Base-by-base conservation (phyloP, 2,888 invertebrate species). In the Malthinus flaveolus region DNA sequence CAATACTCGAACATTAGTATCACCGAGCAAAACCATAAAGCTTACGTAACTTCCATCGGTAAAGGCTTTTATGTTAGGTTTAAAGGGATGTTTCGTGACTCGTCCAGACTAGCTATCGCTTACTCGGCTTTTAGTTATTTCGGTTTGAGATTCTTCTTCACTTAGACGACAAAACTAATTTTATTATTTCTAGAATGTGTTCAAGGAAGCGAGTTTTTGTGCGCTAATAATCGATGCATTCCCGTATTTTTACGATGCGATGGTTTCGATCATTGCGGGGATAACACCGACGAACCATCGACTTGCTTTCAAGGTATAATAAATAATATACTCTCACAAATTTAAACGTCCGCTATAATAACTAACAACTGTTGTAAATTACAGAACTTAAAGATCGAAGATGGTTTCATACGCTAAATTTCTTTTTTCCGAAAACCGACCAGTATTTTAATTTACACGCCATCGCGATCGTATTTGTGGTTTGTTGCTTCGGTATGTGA, bases 221-320 rank as follows among this genome's bases (percentile, higher is more conserved):
- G 90, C 65, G 82, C 84, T 54, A 90, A 90, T 72, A 84, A 86
- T 67, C 82, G 88, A 56, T 90, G 90, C 72, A 86, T 89, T 67
- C 84, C 87, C 1, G 81, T 81, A 46, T 82, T 85, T 15, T 75
- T 90, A 34, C 84, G 85, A 52, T 90, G 90, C 72, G 90, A 91
- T 74, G 88, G 88, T 6, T 87, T 88, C 66, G 88, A 90, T 76
- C 88, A 90, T 67, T 90, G 90, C 66, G 90, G 89, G 0, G 89
- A 89, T 72, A 83, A 83, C 61, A 87, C 86, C 64, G 89, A 89
- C 73, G 89, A 89, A 73, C 83, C 84, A 1, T 75, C 81, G 1
- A 81, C 84, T 46, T 89, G 88, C 64, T 82, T 82, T 49, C 75
- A 78, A 75, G 82, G 83, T 82, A 66, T n/a, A n/a, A n/a, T n/a